phyloP scores from a whole-genome alignment of 2,113 vertebrate genomes.

The human region DNA sequence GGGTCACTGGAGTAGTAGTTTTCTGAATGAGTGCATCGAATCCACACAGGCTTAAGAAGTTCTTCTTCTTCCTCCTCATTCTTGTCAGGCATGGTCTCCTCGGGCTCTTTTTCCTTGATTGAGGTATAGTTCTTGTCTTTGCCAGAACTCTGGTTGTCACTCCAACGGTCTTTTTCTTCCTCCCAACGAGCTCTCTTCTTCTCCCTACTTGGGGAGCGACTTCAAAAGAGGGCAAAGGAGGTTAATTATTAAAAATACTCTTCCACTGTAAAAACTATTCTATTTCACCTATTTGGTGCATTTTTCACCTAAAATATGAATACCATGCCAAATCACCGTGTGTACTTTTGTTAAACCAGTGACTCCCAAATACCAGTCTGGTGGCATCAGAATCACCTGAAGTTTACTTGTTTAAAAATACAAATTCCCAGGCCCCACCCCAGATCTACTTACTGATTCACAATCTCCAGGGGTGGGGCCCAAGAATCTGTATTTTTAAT shows the following conservation, averaged over 20 bases:
- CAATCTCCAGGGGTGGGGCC: constrained; percentile 62
- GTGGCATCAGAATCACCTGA: constrained; percentile 65
- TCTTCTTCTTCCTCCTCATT: constrained; percentile 93
- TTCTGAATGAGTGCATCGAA: constrained; percentile 97
- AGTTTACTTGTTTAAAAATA: constrained; percentile 65
- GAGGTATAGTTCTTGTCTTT: constrained; percentile 84
- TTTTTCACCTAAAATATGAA: constrained; percentile 9
- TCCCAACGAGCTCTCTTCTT: constrained; percentile 94
- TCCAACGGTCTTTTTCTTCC: constrained; percentile 88
- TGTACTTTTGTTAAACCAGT: neutral
- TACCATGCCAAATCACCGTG: neutral
- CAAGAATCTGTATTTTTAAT: constrained; percentile 76
- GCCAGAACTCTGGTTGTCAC: constrained; percentile 80
- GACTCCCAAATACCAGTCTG: constrained; percentile 30
- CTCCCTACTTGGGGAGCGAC: constrained; percentile 92
- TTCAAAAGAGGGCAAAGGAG: constrained; percentile 69
- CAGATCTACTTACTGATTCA: constrained; percentile 75
- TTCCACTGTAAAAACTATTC: neutral
- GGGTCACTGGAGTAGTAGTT: constrained; percentile 98
- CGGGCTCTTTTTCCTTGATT: constrained; percentile 86
- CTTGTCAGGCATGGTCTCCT: constrained; percentile 84
- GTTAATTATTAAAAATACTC: constrained; percentile 1
- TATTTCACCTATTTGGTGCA: neutral
- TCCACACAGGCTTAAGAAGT: constrained; percentile 95
- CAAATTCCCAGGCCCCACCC: constrained; percentile 62